phyloP scores from a whole-genome alignment of 30 jellyfish, hydroid and myxozoan species.

The Cassiopea xamachana region DNA sequence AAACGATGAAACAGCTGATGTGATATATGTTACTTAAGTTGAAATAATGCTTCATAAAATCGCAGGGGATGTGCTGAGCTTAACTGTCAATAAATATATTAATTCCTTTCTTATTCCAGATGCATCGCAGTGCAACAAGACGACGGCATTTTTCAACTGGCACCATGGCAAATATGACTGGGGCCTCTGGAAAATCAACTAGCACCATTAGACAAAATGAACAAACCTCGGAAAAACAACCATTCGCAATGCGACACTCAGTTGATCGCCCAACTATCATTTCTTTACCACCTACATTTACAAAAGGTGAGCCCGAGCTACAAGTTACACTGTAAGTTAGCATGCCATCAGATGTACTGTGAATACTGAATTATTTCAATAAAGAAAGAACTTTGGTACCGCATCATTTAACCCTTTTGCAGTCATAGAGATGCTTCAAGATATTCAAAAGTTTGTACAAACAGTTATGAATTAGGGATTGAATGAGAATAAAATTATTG shows the following conservation, averaged over 20 bases:
- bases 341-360: neutral
- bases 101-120: neutral
- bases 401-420: neutral
- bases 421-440: neutral
- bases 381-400: neutral
- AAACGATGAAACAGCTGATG: neutral
- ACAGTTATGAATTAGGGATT: neutral
- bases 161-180: neutral
- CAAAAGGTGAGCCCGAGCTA: constrained; percentile 4
- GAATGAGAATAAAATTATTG: neutral
- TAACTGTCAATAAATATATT: neutral
- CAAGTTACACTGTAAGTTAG: neutral
- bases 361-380: neutral
- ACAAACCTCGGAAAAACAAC: neutral
- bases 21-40: neutral
- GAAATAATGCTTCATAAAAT: neutral
- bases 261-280: constrained; percentile 39
- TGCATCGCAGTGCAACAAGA: neutral
- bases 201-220: constrained; percentile 3
- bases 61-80: neutral
- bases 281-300: constrained; percentile 20
- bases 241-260: constrained; percentile 7
- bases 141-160: constrained; percentile 8
- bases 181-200: constrained; percentile 3
- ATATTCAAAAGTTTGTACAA: neutral